Conservation (phyloP, 2,888 invertebrate genomes). For the Ormyrus nitidulus region DNA sequence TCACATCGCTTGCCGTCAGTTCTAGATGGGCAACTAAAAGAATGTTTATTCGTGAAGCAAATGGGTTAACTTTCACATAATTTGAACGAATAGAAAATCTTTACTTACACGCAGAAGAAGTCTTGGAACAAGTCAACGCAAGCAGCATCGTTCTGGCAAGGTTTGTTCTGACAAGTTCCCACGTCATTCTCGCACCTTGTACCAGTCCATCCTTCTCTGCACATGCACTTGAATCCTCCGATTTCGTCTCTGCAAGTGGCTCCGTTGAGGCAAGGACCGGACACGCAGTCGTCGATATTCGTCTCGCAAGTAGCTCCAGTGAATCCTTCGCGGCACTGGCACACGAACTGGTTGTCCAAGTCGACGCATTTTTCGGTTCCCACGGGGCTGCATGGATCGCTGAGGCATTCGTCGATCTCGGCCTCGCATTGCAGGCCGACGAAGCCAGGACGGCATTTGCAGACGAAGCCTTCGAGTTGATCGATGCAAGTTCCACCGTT, state of each 20-base stretch:
- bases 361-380: conserved; percentile 95
- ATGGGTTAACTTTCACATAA: background rate
- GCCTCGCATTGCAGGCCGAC: conserved; percentile 96
- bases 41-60: background rate
- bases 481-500: conserved; percentile 93
- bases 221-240: conserved; percentile 88
- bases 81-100: background rate
- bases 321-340: conserved; percentile 93
- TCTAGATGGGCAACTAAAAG: conserved; percentile 88
- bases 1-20: conserved; percentile 98
- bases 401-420: conserved; percentile 93
- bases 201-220: conserved; percentile 92
- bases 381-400: conserved; percentile 91
- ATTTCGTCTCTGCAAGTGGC: conserved; percentile 92
- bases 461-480: conserved; percentile 91
- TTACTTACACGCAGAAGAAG: conserved; percentile 91
- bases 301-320: conserved; percentile 89
- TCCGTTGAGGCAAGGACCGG: conserved; percentile 91
- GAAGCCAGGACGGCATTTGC: conserved; percentile 95
- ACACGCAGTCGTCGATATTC: conserved; percentile 91
- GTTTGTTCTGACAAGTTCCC: conserved; percentile 89
- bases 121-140: conserved; percentile 95
- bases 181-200: conserved; percentile 90
- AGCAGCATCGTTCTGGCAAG: conserved; percentile 94
- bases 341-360: conserved; percentile 89